Evolutionary conservation across 1,140 invertebrate genomes (phyloP).

Genomic region (Holotrichia oblita): DNA sequence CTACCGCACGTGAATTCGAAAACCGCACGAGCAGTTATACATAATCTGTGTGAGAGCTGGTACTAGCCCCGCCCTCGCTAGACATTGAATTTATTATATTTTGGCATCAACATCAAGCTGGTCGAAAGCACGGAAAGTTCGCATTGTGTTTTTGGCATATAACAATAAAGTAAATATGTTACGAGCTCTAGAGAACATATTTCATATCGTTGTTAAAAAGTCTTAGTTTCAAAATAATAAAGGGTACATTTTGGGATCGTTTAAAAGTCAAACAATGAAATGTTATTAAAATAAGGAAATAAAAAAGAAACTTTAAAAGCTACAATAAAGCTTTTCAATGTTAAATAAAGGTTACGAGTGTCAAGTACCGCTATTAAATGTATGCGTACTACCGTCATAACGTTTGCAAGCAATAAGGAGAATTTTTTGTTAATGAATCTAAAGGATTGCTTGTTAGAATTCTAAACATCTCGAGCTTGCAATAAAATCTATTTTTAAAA

Average conservation of each 20-base stretch:
- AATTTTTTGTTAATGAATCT: too few species aligned
- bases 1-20: neutral
- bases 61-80: neutral
- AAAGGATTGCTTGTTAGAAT: too few species aligned
- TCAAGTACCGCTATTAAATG: too few species aligned
- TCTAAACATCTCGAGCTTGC: too few species aligned
- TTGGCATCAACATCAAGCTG: neutral
- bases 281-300: too few species aligned
- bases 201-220: neutral
- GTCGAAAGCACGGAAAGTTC: neutral
- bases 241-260: neutral
- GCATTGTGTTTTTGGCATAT: neutral
- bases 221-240: neutral
- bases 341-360: too few species aligned
- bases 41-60: neutral
- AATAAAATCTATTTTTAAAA: too few species aligned
- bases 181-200: neutral
- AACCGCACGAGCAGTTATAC: neutral
- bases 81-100: conserved; percentile 11
- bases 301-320: too few species aligned
- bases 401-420: too few species aligned
- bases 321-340: too few species aligned
- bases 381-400: too few species aligned
- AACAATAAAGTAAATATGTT: conserved; percentile 3
- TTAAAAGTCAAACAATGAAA: neutral